A percentile compares a stretch with the other conserved stretches of the same genome.
Conservation (phyloP, 2,797 vertebrate species). For the Gymnothorax javanicus region DNA sequence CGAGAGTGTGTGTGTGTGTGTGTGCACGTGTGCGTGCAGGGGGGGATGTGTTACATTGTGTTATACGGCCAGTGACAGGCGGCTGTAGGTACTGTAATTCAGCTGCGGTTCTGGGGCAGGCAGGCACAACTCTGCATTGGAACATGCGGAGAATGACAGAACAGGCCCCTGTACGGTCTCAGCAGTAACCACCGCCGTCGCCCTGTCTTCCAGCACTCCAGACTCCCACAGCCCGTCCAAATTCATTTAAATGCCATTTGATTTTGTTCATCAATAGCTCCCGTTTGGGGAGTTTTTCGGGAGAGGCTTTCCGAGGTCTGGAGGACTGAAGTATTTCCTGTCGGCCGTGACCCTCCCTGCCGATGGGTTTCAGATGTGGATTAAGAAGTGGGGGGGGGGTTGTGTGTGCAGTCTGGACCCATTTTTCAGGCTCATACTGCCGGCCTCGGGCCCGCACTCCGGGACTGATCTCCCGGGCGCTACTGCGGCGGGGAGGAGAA, state of each 20-base stretch:
- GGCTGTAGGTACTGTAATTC: constrained; percentile 8
- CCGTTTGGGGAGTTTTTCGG: background rate
- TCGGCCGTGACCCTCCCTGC: background rate
- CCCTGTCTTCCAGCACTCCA: background rate
- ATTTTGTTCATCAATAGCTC: background rate
- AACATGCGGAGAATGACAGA: constrained; percentile 14
- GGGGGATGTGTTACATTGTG: background rate
- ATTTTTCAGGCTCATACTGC: constrained; percentile 8
- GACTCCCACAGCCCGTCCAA: too few species aligned
- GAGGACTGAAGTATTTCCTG: background rate
- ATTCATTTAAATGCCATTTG: background rate
- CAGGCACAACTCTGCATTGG: background rate
- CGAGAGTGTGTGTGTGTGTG: background rate
- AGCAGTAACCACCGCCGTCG: background rate
- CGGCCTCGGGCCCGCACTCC: background rate
- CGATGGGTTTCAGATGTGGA: background rate
- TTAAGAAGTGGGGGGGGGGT: background rate
- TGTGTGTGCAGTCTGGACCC: background rate
- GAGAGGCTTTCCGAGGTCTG: background rate
- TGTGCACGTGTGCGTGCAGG: background rate
- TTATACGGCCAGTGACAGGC: background rate
- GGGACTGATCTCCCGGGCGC: constrained; percentile 12
- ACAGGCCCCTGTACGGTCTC: background rate
- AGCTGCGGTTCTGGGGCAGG: background rate
- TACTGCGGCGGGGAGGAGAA: constrained; percentile 4